Conservation (phyloP, 2,113 vertebrate genomes). For the Todiramphus saurophagus region DNA sequence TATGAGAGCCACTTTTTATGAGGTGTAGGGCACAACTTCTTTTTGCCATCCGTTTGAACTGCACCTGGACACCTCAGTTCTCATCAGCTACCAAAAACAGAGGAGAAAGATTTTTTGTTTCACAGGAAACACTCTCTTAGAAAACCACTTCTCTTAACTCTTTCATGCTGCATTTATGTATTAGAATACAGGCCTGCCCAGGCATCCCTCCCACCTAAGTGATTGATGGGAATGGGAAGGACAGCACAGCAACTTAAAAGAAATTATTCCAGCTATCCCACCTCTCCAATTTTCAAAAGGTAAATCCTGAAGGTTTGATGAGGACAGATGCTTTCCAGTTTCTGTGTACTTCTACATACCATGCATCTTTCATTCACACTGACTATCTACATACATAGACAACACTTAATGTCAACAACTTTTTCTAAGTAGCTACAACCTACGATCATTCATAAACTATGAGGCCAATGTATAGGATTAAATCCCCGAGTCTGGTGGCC, state of each 20-base stretch:
- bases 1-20: neutral
- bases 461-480: neutral
- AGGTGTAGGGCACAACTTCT: neutral
- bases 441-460: neutral
- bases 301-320: neutral
- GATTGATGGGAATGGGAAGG: neutral
- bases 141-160: neutral
- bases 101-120: neutral
- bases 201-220: neutral
- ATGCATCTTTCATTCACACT: neutral
- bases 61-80: neutral
- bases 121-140: neutral
- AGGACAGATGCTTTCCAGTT: neutral
- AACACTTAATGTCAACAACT: neutral
- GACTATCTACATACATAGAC: neutral
- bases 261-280: neutral
- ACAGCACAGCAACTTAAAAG: neutral
- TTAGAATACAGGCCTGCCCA: neutral
- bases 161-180: neutral
- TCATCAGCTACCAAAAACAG: neutral
- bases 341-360: neutral
- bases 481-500: neutral
- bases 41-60: neutral
- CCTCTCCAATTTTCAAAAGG: neutral
- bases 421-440: neutral